phyloP scores from a whole-genome alignment of 2,888 invertebrate species.

The Balanococcus diminutus region DNA sequence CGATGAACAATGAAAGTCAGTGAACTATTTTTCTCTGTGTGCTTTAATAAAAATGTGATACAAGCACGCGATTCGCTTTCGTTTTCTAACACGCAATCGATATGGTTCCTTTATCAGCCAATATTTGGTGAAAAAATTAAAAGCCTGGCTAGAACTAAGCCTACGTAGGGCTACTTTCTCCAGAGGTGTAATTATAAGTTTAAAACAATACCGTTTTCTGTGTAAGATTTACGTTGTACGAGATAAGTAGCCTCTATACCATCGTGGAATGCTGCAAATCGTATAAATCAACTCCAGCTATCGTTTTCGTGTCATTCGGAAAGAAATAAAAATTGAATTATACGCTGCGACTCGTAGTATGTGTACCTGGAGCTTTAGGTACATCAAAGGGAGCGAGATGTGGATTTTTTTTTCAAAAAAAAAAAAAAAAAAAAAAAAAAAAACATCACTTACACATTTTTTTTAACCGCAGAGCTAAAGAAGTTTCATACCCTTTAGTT shows the following conservation, averaged over 20 bases:
- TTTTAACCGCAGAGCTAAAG: neutral
- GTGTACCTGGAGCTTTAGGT: neutral
- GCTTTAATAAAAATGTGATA: conserved; percentile 50
- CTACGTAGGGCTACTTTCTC: neutral
- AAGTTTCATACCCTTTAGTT: neutral
- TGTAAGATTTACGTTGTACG: conserved; percentile 22
- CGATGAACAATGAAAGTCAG: conserved; percentile 43
- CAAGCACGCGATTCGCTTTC: conserved; percentile 51
- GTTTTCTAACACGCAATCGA: conserved; percentile 51
- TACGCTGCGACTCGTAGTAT: neutral
- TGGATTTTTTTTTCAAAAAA: neutral
- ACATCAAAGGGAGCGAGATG: neutral
- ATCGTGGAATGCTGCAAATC: conserved; percentile 1
- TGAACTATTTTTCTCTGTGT: conserved; percentile 44
- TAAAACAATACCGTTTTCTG: conserved; percentile 20
- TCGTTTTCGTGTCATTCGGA: conserved; percentile 17
- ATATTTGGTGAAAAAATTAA: conserved; percentile 51
- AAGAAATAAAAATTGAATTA: conserved; percentile 22
- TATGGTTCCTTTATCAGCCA: conserved; percentile 51
- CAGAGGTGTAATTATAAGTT: conserved; percentile 16
- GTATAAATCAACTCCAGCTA: conserved; percentile 14
- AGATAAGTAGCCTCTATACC: neutral
- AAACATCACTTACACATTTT: no score
- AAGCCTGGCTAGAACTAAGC: neutral
- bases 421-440: neutral